Evolutionary conservation across 2,113 vertebrate species (phyloP).

Genomic region (Raja brachyura): DNA sequence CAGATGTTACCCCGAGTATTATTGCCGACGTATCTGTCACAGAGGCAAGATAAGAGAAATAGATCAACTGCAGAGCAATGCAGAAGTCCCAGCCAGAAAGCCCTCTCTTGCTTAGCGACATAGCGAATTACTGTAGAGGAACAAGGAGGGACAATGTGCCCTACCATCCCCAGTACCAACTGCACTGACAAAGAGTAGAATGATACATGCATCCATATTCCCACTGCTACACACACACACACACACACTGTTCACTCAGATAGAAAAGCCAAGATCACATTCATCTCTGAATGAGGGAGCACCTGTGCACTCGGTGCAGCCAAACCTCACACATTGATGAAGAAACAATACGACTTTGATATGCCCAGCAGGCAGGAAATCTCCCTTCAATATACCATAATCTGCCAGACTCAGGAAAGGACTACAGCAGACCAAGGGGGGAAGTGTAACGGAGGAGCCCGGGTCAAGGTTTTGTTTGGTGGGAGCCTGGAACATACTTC

Average conservation of each 20-base stretch:
- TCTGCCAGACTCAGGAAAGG: background rate
- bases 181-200: no score
- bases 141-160: background rate
- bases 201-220: no score
- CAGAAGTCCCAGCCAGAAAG: background rate
- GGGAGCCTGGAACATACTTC: no score
- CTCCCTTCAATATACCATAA: background rate
- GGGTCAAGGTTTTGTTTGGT: no score
- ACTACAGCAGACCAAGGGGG: background rate
- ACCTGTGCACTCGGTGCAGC: background rate
- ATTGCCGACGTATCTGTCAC: background rate
- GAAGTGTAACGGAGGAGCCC: no score
- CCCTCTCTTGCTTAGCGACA: background rate
- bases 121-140: background rate
- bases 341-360: background rate
- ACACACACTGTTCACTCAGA: background rate
- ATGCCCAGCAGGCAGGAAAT: background rate
- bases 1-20: background rate
- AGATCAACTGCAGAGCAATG: background rate
- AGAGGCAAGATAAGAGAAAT: background rate
- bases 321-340: background rate
- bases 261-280: background rate
- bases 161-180: background rate
- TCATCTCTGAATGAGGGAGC: background rate
- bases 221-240: no score